A percentile compares a stretch with the other conserved stretches of the same genome.
These are phyloP conservation scores for Butorides virescens DNA, from an alignment of 2,113 vertebrate species.

Conservation along the genomic window DNA sequence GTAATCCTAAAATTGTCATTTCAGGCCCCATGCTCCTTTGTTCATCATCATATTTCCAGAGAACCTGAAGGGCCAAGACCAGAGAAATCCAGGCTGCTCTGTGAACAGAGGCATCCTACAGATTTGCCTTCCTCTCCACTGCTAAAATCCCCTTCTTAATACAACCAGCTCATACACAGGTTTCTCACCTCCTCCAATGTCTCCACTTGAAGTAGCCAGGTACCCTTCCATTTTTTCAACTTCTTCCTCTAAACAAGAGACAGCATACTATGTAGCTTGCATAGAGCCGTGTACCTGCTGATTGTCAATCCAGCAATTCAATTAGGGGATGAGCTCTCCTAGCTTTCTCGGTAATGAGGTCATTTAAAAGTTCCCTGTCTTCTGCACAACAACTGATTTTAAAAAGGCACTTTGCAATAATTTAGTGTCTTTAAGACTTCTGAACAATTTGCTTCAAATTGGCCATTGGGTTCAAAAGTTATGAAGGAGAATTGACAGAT, in stretches of 20 bases:
- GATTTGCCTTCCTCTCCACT: background rate
- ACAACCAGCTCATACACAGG: background rate
- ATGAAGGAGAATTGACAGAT: background rate
- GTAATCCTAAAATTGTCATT: background rate
- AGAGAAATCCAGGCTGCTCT: background rate
- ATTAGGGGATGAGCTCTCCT: background rate
- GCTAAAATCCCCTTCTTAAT: background rate
- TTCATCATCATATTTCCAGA: background rate
- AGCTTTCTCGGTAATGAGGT: background rate
- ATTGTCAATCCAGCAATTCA: background rate
- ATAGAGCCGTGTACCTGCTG: background rate
- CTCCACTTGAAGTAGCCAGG: background rate
- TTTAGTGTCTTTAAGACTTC: background rate
- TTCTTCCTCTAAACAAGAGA: background rate
- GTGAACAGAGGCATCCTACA: background rate
- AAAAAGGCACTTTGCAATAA: background rate
- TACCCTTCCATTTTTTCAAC: background rate
- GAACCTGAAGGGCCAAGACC: background rate
- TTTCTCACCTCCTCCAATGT: background rate
- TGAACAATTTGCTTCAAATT: background rate
- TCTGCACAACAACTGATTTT: background rate
- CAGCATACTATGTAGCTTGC: background rate
- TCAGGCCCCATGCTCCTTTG: background rate
- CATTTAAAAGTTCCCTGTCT: background rate
- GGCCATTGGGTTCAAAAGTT: background rate